Base-by-base conservation (phyloP, 2,113 vertebrate species). In the Eleginops maclovinus region DNA sequence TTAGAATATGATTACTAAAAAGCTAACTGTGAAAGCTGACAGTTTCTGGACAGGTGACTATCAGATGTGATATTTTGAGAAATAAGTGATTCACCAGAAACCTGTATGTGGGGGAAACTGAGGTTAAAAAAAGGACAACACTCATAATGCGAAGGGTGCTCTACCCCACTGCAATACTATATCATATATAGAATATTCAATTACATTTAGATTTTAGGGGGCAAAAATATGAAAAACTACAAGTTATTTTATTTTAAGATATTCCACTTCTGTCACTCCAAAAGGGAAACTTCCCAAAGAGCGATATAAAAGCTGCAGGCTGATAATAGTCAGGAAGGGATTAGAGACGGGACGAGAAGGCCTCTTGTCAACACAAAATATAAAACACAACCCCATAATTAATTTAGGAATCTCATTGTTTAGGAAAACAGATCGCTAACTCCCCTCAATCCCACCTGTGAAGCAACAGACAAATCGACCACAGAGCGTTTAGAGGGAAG, bases 301-400 rank as follows among this genome's bases (percentile, higher is more conserved):
- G 51, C 41, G 69, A 65, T 64, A 64, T 77, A 53, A 24, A 82
- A 13, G 14, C 70, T 28, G 24, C 62, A 62, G 68, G 60, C 61
- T 84, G 68, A 82, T 84, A 77, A 84, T 86, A 78, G 72, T 59
- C 84, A 87, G 77, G 88, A 87, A 84, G 75, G 68, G 86, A 82
- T 88, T 85, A 83, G 43, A 75, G 54, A 14, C 49, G 82, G 76
- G 76, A 86, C 83, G 64, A 86, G 71, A 66, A 81, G 77, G 72
- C 78, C 77, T 53, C 80, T 88, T 88, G 90, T 88, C 87, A 77
- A 17, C 86, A 83, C 83, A 86, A 82, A 86, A 88, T 86, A 90
- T 87, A 67, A 72, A 86, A 87, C 78, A 69, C 72, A 71, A 81
- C 82, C 80, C 88, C 73, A 76, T 90, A 87, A 91, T 91, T 89